Percentiles rank a stretch among this genome's conserved stretches.
Conservation (phyloP, 2,113 vertebrate genomes). For the Sinocyclocheilus rhinocerous region DNA sequence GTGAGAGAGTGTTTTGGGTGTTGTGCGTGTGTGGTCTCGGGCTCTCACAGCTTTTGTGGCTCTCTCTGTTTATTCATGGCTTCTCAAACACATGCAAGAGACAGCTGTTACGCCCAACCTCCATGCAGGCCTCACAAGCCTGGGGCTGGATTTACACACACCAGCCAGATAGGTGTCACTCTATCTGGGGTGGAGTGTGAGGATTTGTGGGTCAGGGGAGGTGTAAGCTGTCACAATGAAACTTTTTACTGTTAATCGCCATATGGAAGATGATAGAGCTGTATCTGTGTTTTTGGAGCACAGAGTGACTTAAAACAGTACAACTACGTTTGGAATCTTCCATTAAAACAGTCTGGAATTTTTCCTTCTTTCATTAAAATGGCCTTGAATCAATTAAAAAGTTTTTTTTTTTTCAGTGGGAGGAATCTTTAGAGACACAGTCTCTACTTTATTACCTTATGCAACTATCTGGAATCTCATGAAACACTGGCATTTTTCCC, state of each 20-base stretch:
- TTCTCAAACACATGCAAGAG: slow-evolving; percentile 55
- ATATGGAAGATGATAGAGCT: neutral
- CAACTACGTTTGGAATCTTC: neutral
- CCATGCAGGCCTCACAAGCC: slow-evolving; percentile 35
- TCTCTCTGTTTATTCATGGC: slow-evolving; percentile 57
- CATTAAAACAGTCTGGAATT: neutral
- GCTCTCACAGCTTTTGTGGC: slow-evolving; percentile 49
- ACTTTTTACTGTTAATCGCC: neutral
- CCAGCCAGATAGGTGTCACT: slow-evolving; percentile 6
- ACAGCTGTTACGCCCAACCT: slow-evolving; percentile 54
- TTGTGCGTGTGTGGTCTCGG: slow-evolving; percentile 53
- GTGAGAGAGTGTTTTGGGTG: slow-evolving; percentile 41
- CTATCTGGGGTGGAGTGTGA: neutral
- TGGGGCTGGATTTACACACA: slow-evolving; percentile 42
- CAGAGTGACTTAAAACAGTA: neutral
- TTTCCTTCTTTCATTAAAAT: neutral
- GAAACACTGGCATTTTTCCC: slow-evolving; percentile 16
- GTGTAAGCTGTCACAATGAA: neutral
- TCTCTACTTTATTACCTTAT: slow-evolving; percentile 3
- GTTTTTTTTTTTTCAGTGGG: neutral
- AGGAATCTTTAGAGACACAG: neutral
- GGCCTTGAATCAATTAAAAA: neutral
- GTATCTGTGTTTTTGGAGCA: neutral
- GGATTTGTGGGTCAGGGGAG: slow-evolving; percentile 4
- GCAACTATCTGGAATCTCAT: slow-evolving; percentile 24